phyloP scores from a whole-genome alignment of 2,113 vertebrate genomes.

The Plotosus lineatus region DNA sequence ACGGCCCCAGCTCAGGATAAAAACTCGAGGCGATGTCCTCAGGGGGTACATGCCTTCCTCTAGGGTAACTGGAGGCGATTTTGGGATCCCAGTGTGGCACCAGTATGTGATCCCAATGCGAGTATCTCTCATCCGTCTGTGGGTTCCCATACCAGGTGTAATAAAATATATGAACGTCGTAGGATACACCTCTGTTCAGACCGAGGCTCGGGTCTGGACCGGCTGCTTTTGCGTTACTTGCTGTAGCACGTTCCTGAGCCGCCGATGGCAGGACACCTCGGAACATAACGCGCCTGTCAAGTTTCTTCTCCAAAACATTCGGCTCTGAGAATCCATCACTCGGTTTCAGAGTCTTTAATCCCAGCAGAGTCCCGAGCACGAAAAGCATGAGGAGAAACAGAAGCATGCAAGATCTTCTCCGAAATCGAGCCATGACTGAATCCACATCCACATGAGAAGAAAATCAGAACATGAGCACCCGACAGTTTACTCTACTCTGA shows the following conservation, averaged over 20 bases:
- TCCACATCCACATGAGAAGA: neutral
- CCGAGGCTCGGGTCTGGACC: slow-evolving; percentile 70
- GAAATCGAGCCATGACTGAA: slow-evolving; percentile 63
- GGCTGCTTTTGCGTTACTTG: slow-evolving; percentile 71
- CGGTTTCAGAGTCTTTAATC: slow-evolving; percentile 81
- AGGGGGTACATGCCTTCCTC: slow-evolving; percentile 80
- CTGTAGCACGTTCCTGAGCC: slow-evolving; percentile 40
- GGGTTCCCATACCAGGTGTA: slow-evolving; percentile 87
- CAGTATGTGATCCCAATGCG: slow-evolving; percentile 87
- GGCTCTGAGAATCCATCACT: slow-evolving; percentile 80
- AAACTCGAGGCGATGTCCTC: slow-evolving; percentile 87
- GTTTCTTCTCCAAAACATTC: slow-evolving; percentile 66
- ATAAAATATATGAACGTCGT: slow-evolving; percentile 87
- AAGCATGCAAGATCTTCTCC: slow-evolving; percentile 80
- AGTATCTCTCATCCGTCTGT: slow-evolving; percentile 75
- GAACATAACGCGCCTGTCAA: slow-evolving; percentile 61
- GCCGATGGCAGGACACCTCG: neutral
- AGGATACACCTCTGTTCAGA: slow-evolving; percentile 73
- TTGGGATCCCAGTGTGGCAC: slow-evolving; percentile 92
- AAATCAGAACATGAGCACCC: neutral
- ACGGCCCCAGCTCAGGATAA: slow-evolving; percentile 83
- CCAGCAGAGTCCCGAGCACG: slow-evolving; percentile 87
- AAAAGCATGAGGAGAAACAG: slow-evolving; percentile 85
- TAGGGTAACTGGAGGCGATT: slow-evolving; percentile 85
- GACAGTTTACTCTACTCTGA: neutral